phyloP scores from a whole-genome alignment of 2,113 vertebrate species.

The Myrmophylax atrothorax region DNA sequence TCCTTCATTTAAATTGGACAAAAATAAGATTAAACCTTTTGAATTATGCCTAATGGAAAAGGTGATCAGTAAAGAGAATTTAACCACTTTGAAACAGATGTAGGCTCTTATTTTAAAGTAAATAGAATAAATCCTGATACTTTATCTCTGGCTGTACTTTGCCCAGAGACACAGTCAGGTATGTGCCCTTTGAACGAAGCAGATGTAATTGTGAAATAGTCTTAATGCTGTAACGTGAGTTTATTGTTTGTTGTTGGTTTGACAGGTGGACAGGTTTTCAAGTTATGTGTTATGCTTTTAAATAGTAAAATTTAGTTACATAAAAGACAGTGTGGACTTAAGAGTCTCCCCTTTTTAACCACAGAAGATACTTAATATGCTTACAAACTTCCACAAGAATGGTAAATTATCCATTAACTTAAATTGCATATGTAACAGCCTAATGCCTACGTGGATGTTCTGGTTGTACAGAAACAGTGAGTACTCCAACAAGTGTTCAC shows the following conservation, averaged over 20 bases:
- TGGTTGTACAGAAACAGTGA: neutral
- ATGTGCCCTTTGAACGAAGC: conserved; percentile 1
- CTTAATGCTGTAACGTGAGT: neutral
- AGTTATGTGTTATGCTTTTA: neutral
- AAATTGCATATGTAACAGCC: neutral
- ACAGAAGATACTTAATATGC: neutral
- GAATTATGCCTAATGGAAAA: neutral
- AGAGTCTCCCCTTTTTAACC: neutral
- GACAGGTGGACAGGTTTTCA: neutral
- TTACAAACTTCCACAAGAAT: rapidly evolving
- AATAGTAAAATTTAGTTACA: neutral
- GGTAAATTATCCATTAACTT: neutral
- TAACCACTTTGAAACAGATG: neutral
- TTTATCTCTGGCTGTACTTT: conserved; percentile 48
- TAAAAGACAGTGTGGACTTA: neutral
- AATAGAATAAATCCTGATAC: conserved; percentile 19
- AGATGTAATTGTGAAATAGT: neutral
- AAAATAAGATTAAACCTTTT: neutral
- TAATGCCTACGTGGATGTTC: neutral
- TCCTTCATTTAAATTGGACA: neutral
- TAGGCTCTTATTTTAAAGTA: conserved; percentile 9
- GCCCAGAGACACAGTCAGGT: neutral
- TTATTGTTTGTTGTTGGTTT: neutral
- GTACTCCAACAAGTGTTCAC: neutral
- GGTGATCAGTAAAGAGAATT: neutral